Evolutionary conservation across 2,113 vertebrate species (phyloP).

Genomic region (Shinisaurus crocodilurus): DNA sequence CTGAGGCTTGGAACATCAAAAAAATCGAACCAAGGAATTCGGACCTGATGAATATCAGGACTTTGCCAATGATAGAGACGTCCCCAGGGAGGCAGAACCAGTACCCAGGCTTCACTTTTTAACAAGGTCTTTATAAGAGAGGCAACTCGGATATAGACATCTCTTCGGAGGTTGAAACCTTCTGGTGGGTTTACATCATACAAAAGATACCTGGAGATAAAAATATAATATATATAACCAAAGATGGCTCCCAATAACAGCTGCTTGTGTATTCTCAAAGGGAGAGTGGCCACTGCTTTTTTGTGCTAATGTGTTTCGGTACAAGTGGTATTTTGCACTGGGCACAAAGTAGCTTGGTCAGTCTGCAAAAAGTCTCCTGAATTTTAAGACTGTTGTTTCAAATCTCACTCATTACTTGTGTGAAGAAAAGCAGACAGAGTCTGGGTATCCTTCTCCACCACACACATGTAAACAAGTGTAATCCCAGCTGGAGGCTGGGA

Average conservation of each 20-base stretch:
- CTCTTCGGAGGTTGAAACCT: constrained; percentile 96
- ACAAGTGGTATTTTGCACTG: neutral
- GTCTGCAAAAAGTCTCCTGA: neutral
- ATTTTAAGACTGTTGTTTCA: neutral
- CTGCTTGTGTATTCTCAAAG: too few relatives aligned
- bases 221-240: neutral
- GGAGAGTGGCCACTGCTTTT: neutral
- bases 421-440: too few relatives aligned
- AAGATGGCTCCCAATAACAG: neutral
- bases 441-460: too few relatives aligned
- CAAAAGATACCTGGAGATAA: constrained; percentile 86
- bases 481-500: too few relatives aligned
- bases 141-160: constrained; percentile 92
- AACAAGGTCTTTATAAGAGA: constrained; percentile 90
- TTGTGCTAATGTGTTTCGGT: neutral
- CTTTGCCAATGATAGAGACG: constrained; percentile 98
- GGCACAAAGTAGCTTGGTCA: neutral
- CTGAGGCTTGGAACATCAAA: constrained; percentile 91
- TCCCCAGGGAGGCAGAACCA: constrained; percentile 97
- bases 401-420: neutral
- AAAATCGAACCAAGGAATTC: constrained; percentile 91
- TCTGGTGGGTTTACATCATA: constrained; percentile 97
- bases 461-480: too few relatives aligned
- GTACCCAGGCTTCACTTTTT: constrained; percentile 87
- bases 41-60: constrained; percentile 87